Base-by-base conservation (phyloP, 2,888 invertebrate genomes). In the Microctonus hyperodae region DNA sequence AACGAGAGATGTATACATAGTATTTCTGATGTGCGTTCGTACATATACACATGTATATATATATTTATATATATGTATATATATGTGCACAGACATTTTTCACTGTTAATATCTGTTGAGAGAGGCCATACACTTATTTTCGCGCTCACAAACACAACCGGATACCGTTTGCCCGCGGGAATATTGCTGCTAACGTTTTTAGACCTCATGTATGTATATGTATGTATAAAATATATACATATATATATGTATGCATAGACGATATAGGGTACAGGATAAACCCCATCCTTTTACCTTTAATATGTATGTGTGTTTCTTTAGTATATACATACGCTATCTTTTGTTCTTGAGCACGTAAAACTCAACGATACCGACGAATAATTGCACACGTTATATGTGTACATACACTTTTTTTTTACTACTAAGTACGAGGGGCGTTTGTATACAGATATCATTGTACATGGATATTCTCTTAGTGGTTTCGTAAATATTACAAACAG, bases 121-220 rank as follows among this genome's bases (percentile, higher is more conserved):
- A 56, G 35, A 40, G 48, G 58, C 53, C 53, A 56, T 73, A 69
- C 70, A 74, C 72, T 75, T 71, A 73, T 65, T 71, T 67, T 69
- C 63, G 72, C 69, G 73, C 78, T 57, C 48, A 35, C 53, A 66
- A 53, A 66, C 44, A 65, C 44, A 67, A 67, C 67, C 67, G 67
- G 67, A 67, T 67, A 57, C 67, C 66, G 66, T 25, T 61, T 37
- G 62, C 62, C 53, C 62, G 53, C 37, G 62, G 35, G 62, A 53
- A 62, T 62, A 44, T 44, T 16, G 53, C 51, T 51, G 23, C 23
- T 37, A 62, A 62, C 51, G 62, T 62, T 62, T 62, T 62, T 62
- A 62, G 62, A 53, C 62, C 37, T 53, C 31, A 22, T 31, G n/a
- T 28, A n/a, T n/a, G 23, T n/a, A n/a, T n/a, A n/a, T n/a, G n/a